A percentile compares a stretch with the other conserved stretches of the same genome.
These are phyloP conservation scores for Zhuqinia jingwanae DNA, from an alignment of 2,888 invertebrate genomes.

Conservation along the genomic window DNA sequence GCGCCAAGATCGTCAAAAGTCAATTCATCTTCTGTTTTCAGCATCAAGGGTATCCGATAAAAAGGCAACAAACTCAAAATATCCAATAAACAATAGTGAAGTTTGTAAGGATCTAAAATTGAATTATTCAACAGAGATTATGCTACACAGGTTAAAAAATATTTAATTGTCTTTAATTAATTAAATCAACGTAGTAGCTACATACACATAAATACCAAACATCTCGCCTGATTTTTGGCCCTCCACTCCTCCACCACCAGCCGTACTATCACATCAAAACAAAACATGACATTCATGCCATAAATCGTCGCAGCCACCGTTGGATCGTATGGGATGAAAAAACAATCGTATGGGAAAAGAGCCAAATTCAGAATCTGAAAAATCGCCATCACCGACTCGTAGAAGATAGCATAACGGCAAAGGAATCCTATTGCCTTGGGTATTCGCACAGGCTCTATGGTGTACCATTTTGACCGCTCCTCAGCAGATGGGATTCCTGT, in stretches of 20 bases:
- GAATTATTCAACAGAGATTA: not conserved
- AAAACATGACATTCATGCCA: conserved; percentile 52
- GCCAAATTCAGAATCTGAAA: conserved; percentile 8
- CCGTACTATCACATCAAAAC: conserved; percentile 64
- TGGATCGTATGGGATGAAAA: conserved; percentile 60
- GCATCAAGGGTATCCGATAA: conserved; percentile 6
- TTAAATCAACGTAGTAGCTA: not conserved
- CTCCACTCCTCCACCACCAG: conserved; percentile 71
- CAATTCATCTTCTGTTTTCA: not conserved
- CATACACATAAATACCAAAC: conserved; percentile 60
- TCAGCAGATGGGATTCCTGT: not conserved
- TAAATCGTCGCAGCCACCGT: conserved; percentile 10
- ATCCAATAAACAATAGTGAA: conserved; percentile 60
- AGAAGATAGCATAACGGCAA: conserved; percentile 30
- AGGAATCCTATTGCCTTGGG: conserved; percentile 48
- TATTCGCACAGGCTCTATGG: conserved; percentile 39
- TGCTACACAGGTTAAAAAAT: too few relatives aligned
- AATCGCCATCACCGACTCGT: conserved; percentile 44
- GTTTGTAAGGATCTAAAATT: conserved; percentile 58
- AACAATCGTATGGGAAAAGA: conserved; percentile 54
- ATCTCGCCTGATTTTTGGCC: conserved; percentile 18
- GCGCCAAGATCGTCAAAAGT: conserved; percentile 2
- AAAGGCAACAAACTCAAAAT: conserved; percentile 60
- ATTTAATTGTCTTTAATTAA: too few relatives aligned
- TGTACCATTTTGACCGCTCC: conserved; percentile 22